phyloP scores from a whole-genome alignment of 2,797 vertebrate genomes.

The Intellagama lesueurii region DNA sequence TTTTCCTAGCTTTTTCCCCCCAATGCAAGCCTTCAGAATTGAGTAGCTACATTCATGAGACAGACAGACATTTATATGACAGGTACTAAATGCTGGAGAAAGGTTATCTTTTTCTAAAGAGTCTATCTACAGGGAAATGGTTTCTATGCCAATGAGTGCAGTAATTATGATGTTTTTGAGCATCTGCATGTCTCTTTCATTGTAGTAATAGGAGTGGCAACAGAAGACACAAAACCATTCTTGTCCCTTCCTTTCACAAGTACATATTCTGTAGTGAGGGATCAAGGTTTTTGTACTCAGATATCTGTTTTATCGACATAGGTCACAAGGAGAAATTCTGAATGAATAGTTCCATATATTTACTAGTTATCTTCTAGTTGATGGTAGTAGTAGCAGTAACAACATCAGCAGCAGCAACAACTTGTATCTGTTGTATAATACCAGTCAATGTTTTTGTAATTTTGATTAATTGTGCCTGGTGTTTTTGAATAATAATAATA shows the following conservation, averaged over 20 bases:
- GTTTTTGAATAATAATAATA: no score
- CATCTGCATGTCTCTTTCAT: constrained; percentile 10
- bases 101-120: constrained; percentile 25
- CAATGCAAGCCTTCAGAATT: background rate
- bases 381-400: no score
- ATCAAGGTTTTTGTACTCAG: constrained; percentile 34
- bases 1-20: background rate
- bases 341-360: constrained; percentile 17
- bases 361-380: background rate
- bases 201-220: background rate
- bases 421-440: no score
- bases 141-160: constrained; percentile 28
- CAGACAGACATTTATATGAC: background rate
- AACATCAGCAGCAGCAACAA: no score
- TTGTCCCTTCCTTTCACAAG: constrained; percentile 31
- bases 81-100: constrained; percentile 41
- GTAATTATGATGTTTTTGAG: constrained; percentile 29
- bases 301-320: background rate
- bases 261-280: constrained; percentile 35
- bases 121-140: constrained; percentile 15
- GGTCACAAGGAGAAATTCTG: constrained; percentile 4
- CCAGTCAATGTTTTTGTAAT: no score
- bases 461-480: no score
- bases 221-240: constrained; percentile 31
- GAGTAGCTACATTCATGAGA: background rate